Percentiles rank a stretch among this genome's conserved stretches.
These are phyloP conservation scores for Reticulitermes speratus DNA, from an alignment of 1,140 invertebrate genomes.

Conservation along the genomic window DNA sequence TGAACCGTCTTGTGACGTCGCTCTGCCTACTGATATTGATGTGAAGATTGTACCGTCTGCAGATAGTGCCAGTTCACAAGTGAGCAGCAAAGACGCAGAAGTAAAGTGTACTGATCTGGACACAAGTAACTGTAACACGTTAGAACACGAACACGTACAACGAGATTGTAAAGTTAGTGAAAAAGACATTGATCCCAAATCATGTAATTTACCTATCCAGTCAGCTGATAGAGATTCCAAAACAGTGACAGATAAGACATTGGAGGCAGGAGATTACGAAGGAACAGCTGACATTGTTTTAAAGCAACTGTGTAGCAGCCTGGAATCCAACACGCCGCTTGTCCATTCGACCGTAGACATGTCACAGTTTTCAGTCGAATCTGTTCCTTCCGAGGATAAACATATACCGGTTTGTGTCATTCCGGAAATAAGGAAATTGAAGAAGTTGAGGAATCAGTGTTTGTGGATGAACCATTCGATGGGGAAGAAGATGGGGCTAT, in stretches of 20 bases:
- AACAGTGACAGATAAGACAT: not conserved
- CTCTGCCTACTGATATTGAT: too few relatives aligned
- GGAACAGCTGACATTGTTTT: too few relatives aligned
- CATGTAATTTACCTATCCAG: not conserved
- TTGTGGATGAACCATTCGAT: not conserved
- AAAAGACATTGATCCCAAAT: not conserved
- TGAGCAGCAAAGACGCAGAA: not conserved
- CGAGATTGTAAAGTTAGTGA: not conserved
- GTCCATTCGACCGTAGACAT: not conserved
- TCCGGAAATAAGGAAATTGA: not conserved
- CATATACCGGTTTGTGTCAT: not conserved
- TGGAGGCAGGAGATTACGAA: not conserved
- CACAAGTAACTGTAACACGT: not conserved
- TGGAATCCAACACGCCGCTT: too few relatives aligned
- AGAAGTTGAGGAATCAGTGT: constrained; percentile 32
- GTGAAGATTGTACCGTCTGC: not conserved
- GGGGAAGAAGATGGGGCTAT: not conserved
- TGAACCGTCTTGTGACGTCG: too few relatives aligned
- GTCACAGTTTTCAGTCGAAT: not conserved
- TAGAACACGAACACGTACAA: not conserved
- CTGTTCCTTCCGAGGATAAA: not conserved
- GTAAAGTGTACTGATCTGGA: not conserved
- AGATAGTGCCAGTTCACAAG: not conserved
- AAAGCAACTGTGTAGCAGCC: too few relatives aligned
- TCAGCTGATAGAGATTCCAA: not conserved